phyloP scores from a whole-genome alignment of 2,888 invertebrate genomes.

The Orthosia gothica region DNA sequence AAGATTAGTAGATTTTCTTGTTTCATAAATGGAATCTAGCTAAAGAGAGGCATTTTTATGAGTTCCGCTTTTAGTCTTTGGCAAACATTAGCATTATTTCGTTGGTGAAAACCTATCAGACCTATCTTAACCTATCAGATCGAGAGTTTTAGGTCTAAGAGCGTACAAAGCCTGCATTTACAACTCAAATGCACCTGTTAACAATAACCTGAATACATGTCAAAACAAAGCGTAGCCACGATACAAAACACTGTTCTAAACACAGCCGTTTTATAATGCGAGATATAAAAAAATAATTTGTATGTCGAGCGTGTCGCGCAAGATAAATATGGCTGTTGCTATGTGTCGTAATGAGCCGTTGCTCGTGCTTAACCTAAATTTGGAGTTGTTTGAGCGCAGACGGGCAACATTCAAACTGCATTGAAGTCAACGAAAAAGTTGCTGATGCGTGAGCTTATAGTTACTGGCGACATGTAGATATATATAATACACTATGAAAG shows the following conservation, averaged over 20 bases:
- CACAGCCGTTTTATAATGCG: constrained; percentile 34
- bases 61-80: neutral
- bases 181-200: neutral
- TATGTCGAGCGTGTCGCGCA: constrained; percentile 59
- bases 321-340: constrained; percentile 70
- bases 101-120: no score
- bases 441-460: neutral
- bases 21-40: constrained; percentile 11
- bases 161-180: neutral
- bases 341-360: constrained; percentile 62
- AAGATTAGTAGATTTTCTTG: neutral
- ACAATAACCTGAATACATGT: neutral
- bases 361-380: constrained; percentile 68
- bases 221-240: neutral
- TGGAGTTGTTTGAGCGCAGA: constrained; percentile 40
- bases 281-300: constrained; percentile 65
- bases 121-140: neutral
- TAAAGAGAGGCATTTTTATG: neutral
- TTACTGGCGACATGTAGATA: no score
- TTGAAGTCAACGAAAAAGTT: neutral
- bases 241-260: constrained; percentile 29
- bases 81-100: neutral
- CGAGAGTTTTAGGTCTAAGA: neutral
- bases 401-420: constrained; percentile 35
- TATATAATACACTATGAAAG: no score